phyloP scores from a whole-genome alignment of 2,888 invertebrate genomes.

The Heteromyza rotundicornis region DNA sequence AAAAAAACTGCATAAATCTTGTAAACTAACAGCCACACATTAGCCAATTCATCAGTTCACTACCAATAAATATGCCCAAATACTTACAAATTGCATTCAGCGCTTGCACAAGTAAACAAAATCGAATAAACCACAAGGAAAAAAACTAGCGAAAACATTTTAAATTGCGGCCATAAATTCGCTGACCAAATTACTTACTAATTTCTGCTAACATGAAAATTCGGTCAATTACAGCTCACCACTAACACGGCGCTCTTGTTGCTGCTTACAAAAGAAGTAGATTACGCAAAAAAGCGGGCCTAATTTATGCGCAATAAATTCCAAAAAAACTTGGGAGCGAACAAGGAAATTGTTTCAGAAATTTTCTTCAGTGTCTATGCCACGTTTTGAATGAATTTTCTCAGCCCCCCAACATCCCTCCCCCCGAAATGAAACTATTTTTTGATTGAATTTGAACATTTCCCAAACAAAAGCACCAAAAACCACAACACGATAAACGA shows the following conservation, averaged over 20 bases:
- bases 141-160: neutral
- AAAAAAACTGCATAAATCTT: neutral
- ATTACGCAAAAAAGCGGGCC: too few species aligned
- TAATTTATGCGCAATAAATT: constrained; percentile 5
- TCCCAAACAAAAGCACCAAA: neutral
- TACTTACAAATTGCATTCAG: constrained; percentile 8
- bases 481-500: constrained; percentile 8
- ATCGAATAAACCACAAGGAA: neutral
- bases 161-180: neutral
- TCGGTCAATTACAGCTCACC: constrained; percentile 3
- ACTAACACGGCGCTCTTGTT: too few species aligned
- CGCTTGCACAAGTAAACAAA: neutral
- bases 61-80: neutral
- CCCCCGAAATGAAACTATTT: neutral
- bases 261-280: neutral
- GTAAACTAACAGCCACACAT: constrained; percentile 7
- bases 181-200: constrained; percentile 5
- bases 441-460: constrained; percentile 1
- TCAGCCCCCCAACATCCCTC: too few species aligned
- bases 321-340: neutral
- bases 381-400: neutral
- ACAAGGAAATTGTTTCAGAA: constrained; percentile 7
- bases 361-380: neutral
- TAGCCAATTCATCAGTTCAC: neutral
- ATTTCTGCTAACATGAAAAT: constrained; percentile 2